These are phyloP conservation scores for Sebastes diploproa DNA, from an alignment of 2,797 vertebrate species.

Conservation along the genomic window DNA sequence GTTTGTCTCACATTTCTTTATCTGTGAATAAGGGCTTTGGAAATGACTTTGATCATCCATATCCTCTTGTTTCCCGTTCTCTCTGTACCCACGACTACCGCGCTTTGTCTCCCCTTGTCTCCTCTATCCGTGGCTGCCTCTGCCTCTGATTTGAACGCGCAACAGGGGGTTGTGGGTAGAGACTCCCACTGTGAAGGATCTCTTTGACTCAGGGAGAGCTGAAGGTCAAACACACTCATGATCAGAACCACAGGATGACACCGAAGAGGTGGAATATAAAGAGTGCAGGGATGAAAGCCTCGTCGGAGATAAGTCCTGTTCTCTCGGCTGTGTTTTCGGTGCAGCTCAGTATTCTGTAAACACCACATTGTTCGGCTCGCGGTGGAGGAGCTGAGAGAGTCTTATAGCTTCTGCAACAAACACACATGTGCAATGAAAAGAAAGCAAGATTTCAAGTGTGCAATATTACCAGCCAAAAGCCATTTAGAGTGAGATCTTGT, in stretches of 20 bases:
- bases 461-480: not conserved
- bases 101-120: constrained; percentile 44
- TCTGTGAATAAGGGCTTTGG: constrained; percentile 41
- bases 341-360: constrained; percentile 24
- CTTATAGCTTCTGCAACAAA: not conserved
- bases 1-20: constrained; percentile 34
- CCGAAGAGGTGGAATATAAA: constrained; percentile 55
- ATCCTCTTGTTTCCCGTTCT: constrained; percentile 33
- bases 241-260: constrained; percentile 69
- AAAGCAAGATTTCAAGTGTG: not conserved
- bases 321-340: constrained; percentile 14
- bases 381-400: not conserved
- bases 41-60: constrained; percentile 53
- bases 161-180: constrained; percentile 73
- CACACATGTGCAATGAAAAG: not conserved
- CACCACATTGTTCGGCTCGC: not conserved
- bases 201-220: constrained; percentile 75
- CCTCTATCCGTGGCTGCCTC: constrained; percentile 55
- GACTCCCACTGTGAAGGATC: constrained; percentile 77
- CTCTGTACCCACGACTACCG: constrained; percentile 6
- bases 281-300: constrained; percentile 39
- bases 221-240: constrained; percentile 79
- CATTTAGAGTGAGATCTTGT: not conserved
- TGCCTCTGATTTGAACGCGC: constrained; percentile 72
- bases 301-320: constrained; percentile 13